Conservation (phyloP, 2,113 vertebrate species). For the Loxodonta africana region DNA sequence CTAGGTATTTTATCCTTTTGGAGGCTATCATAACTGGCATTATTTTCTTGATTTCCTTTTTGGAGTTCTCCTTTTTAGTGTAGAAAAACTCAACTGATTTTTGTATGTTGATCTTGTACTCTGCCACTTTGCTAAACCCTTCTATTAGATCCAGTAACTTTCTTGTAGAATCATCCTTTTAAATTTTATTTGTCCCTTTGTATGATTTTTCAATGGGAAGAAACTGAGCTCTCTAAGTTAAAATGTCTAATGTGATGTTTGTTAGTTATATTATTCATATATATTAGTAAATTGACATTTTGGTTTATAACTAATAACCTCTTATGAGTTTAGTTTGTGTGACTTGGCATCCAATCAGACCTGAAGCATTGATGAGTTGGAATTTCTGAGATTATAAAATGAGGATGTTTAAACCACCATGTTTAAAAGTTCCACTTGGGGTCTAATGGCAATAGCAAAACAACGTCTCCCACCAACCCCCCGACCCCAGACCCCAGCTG, state of each 20-base stretch:
- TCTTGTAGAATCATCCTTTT: no score
- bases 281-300: constrained; percentile 1
- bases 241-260: not conserved
- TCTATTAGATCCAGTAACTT: no score
- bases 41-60: no score
- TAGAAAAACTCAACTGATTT: no score
- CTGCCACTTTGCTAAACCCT: no score
- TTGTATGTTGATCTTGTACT: no score
- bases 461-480: not conserved
- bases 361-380: not conserved
- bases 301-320: not conserved
- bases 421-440: not conserved
- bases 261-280: not conserved
- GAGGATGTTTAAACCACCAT: not conserved
- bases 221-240: not conserved
- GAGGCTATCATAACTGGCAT: no score
- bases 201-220: constrained; percentile 15
- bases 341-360: not conserved
- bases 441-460: not conserved
- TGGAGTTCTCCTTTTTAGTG: no score
- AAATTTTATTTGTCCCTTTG: not conserved
- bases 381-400: not conserved
- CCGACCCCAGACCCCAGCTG: not conserved
- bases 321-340: not conserved
- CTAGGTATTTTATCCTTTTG: no score